These are phyloP conservation scores for Apistogramma diplotaenia DNA, from an alignment of 2,113 vertebrate genomes.

Conservation along the genomic window DNA sequence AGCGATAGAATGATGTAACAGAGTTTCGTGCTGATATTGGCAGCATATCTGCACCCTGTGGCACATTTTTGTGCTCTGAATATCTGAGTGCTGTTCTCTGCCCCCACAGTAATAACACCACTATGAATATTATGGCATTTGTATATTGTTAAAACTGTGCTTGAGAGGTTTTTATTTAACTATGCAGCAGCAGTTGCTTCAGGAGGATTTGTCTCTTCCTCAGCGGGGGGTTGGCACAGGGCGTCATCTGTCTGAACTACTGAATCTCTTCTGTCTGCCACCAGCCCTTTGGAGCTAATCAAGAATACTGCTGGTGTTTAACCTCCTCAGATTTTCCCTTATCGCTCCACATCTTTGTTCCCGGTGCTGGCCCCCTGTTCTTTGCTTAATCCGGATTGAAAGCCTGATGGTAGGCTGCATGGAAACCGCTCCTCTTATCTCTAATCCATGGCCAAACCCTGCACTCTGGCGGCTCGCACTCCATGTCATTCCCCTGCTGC, in stretches of 20 bases:
- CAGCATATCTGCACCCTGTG: neutral
- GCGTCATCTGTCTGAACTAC: neutral
- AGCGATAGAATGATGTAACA: neutral
- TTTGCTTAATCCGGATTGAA: neutral
- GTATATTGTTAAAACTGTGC: neutral
- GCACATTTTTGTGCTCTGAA: neutral
- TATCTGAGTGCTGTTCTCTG: neutral
- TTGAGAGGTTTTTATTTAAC: accelerated
- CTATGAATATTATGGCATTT: neutral
- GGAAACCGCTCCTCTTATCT: neutral
- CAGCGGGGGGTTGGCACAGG: neutral
- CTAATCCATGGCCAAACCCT: neutral
- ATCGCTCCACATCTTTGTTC: neutral
- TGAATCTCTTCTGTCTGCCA: neutral
- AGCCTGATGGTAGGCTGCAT: neutral
- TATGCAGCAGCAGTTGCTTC: neutral
- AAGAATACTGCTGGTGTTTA: conserved; percentile 2
- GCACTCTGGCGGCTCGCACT: neutral
- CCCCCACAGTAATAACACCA: neutral
- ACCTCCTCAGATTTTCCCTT: neutral
- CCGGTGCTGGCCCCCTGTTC: neutral
- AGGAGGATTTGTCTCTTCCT: neutral
- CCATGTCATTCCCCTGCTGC: neutral
- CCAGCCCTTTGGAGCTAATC: neutral
- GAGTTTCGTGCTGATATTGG: neutral